Evolutionary conservation across 1,140 invertebrate species (phyloP).

Genomic region (Mycetomoellerius zeteki): DNA sequence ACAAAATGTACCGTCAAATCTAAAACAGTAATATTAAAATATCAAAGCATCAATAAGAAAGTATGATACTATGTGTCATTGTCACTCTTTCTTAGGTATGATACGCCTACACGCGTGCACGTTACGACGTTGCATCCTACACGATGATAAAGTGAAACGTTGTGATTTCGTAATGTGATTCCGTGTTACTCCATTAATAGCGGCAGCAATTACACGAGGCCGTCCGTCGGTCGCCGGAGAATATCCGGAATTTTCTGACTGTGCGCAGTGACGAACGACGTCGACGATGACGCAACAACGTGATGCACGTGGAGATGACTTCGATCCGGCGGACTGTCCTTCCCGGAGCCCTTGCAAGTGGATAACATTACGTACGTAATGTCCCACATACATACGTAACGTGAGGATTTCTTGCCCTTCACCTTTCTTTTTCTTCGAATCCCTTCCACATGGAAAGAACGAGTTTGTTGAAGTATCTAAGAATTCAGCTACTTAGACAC

Average conservation of each 20-base stretch:
- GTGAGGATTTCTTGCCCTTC: background rate
- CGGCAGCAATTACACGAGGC: conserved; percentile 67
- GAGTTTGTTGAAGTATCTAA: no score
- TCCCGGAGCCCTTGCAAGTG: background rate
- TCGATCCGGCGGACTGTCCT: conserved; percentile 7
- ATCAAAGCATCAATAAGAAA: background rate
- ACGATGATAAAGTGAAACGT: background rate
- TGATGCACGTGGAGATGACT: conserved; percentile 38
- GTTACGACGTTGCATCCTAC: background rate
- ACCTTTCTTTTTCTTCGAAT: no score
- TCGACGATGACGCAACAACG: conserved; percentile 52
- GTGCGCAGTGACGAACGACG: conserved; percentile 18
- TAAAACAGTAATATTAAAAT: background rate
- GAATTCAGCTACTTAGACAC: no score
- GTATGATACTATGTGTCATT: background rate
- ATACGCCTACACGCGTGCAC: background rate
- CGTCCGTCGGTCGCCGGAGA: conserved; percentile 46
- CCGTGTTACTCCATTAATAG: conserved; percentile 71
- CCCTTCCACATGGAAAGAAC: no score
- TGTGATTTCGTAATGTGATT: conserved; percentile 68
- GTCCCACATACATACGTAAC: no score
- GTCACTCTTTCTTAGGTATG: background rate
- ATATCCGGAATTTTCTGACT: conserved; percentile 62
- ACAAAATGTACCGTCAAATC: background rate
- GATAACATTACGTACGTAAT: background rate